Evolutionary conservation across 2,113 vertebrate species (phyloP), one percentile per base, ranked within the genome.

Genomic region (Laticauda colubrina): DNA sequence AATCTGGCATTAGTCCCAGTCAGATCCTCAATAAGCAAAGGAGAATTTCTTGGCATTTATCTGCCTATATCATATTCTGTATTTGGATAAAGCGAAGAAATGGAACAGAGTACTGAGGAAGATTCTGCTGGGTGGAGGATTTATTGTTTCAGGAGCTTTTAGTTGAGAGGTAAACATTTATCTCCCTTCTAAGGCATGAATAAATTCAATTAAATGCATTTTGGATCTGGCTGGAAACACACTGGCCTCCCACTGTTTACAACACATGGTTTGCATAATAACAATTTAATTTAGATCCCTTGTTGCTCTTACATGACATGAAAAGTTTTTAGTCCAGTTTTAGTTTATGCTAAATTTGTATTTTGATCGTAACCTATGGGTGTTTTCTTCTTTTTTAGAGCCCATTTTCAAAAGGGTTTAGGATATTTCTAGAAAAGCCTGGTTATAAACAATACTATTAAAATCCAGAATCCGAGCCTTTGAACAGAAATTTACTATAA

Each of bases 381-480:
- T 86, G 9, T 89, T 85, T 57, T 34, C 8, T 59, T 59, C 23
- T 48, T 18, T 59, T 61, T 48, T 29, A 4, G 48, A 48, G 34
- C 24, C 7, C 39, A 4, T 12, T 24, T 48, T 53, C 56, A 86
- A 56, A 45, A 51, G 43, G 10, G 21, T 29, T 5, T 43, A 7
- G 34, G 34, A 39, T 92, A n/a, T 48, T 87, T 45, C 59, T 93
- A 11, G 51, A 9, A 4, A 69, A 15, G 20, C 94, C 81, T 55
- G 1, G 91, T 88, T 55, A 3, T 56, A 53, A 92, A 91, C 93
- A 81, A 64, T 18, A 3, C 11, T 20, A 54, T 94, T 97, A 91
- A 94, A 92, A 10, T 75, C 12, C 34, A 89, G 95, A 92, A 4
- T 54, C 56, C 43, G 8, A 89, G 12, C 34, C 5, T 87, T 23